Evolutionary conservation across 2,797 vertebrate species (phyloP).

Genomic region (Esox masquinongy): DNA sequence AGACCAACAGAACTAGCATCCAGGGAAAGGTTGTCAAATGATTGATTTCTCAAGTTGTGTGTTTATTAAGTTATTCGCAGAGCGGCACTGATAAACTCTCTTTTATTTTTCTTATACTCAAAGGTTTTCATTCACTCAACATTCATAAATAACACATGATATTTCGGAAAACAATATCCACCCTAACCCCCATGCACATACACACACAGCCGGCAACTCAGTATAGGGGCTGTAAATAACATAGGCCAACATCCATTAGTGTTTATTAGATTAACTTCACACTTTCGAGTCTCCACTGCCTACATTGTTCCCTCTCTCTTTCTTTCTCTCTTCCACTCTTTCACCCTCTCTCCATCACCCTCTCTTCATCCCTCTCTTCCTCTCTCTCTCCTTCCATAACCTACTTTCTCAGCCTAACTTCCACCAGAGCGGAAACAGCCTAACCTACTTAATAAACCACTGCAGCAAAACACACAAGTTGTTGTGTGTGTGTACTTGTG

Average conservation of each 20-base stretch:
- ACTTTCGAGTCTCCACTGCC: not conserved
- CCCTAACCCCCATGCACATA: not conserved
- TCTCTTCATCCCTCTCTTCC: too few species aligned
- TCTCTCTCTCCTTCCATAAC: slow-evolving; percentile 23
- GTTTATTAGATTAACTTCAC: not conserved
- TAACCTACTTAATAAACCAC: slow-evolving; percentile 41
- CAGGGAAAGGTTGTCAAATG: not conserved
- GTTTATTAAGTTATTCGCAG: slow-evolving; percentile 18
- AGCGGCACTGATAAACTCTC: not conserved
- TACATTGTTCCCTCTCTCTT: not conserved
- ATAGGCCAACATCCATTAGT: not conserved
- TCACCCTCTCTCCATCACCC: not conserved
- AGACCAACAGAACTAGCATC: not conserved
- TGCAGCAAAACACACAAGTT: not conserved
- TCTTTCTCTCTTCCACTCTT: slow-evolving; percentile 3
- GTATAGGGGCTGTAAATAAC: not conserved
- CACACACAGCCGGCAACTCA: not conserved
- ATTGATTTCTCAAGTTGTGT: slow-evolving; percentile 27
- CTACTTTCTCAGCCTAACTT: slow-evolving; percentile 42
- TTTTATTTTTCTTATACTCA: not conserved
- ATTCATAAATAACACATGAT: not conserved
- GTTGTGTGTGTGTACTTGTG: not conserved
- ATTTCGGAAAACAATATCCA: too few species aligned
- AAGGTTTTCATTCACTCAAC: not conserved
- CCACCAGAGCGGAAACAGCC: slow-evolving; percentile 30